Percentiles rank a stretch among this genome's conserved stretches.
Evolutionary conservation across 2,797 vertebrate species (phyloP).

Genomic region (Parauchenoglanis punctatus): DNA sequence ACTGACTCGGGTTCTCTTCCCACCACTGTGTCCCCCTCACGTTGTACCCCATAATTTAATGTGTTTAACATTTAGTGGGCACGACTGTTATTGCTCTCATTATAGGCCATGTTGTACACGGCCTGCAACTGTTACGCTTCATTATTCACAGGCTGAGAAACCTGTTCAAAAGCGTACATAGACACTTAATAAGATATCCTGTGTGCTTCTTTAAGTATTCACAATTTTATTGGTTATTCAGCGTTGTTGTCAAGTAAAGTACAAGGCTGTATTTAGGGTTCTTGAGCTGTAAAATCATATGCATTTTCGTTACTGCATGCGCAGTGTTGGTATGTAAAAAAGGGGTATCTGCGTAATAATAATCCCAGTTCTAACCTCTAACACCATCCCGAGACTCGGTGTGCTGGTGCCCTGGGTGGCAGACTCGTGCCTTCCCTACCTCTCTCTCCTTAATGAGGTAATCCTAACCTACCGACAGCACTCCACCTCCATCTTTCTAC

Average conservation of each 20-base stretch:
- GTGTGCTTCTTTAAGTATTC: neutral
- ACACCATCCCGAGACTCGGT: constrained; percentile 26
- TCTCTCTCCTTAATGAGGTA: constrained; percentile 46
- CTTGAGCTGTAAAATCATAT: neutral
- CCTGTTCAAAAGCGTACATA: neutral
- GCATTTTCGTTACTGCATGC: neutral
- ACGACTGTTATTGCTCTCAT: constrained; percentile 19
- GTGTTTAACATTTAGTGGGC: constrained; percentile 35
- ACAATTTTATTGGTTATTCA: neutral
- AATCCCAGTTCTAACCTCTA: constrained; percentile 12
- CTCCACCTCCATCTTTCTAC: constrained; percentile 55
- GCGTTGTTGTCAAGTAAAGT: neutral
- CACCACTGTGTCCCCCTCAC: neutral
- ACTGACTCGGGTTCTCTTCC: constrained; percentile 1
- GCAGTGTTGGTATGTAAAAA: neutral
- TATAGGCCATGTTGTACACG: constrained; percentile 15
- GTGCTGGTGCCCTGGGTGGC: constrained; percentile 52
- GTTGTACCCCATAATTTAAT: constrained; percentile 29
- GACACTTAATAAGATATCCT: neutral
- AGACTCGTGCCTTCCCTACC: constrained; percentile 36
- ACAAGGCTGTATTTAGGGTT: neutral
- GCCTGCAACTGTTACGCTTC: neutral
- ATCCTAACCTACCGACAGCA: constrained; percentile 53
- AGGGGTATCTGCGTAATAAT: neutral
- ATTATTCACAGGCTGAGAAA: neutral